Evolutionary conservation across 1,140 invertebrate species (phyloP).

Genomic region (Centruroides vittatus): DNA sequence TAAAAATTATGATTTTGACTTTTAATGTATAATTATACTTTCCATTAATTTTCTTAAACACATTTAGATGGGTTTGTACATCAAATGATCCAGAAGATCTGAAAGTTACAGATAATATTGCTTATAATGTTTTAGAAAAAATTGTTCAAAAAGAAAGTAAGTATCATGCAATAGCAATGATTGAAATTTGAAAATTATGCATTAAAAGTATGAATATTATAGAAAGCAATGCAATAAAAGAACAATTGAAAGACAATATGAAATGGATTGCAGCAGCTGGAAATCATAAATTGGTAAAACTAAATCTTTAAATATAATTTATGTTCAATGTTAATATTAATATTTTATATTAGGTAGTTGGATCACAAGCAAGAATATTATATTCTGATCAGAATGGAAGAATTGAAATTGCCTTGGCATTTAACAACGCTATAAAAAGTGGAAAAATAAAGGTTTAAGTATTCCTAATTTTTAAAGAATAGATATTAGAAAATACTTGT

Average conservation of each 20-base stretch:
- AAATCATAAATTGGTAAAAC: conserved; percentile 39
- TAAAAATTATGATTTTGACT: conserved; percentile 12
- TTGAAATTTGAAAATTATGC: too few species aligned
- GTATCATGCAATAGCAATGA: too few species aligned
- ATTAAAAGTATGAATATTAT: too few species aligned
- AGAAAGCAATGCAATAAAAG: conserved; percentile 21
- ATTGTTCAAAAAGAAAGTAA: conserved; percentile 24
- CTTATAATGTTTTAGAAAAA: conserved; percentile 36
- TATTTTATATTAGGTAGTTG: conserved; percentile 30
- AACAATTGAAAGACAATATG: conserved; percentile 47
- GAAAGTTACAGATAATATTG: conserved; percentile 42
- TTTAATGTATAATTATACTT: not conserved
- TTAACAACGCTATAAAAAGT: conserved; percentile 41
- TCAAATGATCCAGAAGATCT: conserved; percentile 41
- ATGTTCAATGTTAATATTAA: not conserved
- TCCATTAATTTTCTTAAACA: conserved; percentile 1
- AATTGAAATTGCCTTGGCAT: conserved; percentile 39
- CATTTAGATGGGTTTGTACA: conserved; percentile 49
- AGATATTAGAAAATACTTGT: too few species aligned
- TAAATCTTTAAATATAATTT: not conserved
- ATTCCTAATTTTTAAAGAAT: too few species aligned
- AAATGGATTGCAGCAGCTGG: conserved; percentile 46
- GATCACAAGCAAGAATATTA: conserved; percentile 47
- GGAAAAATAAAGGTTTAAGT: conserved; percentile 31
- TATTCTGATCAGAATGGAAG: conserved; percentile 45